Evolutionary conservation across 2,113 vertebrate genomes (phyloP), one percentile per base, ranked within the genome.

Genomic region (Sprattus sprattus): DNA sequence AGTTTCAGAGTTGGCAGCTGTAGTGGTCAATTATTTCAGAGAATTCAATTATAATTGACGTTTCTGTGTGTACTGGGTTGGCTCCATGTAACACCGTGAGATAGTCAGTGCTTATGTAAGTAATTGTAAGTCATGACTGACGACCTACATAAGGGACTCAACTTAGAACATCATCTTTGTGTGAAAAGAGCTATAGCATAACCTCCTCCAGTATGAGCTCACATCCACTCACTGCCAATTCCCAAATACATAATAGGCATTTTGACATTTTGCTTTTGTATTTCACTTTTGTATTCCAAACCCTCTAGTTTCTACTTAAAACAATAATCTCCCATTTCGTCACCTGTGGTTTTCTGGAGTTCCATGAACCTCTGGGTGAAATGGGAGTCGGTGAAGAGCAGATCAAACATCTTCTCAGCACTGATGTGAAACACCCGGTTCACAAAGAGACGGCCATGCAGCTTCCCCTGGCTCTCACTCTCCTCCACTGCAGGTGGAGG

Each of bases 371-470:
- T 96, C 91, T 94, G 96, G 87, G 95, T 93, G 93, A 99, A 99
- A 87, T 85, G 88, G 16, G 98, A 99, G 88, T 97, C 96, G 0
- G 95, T 97, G 93, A 99, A 99, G 84, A 99, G 97, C 88, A 99
- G 90, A 88, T 97, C 97, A 89, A 99, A 99, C 97, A 99, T 97
- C 90, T 95, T 97, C 86, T 93, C 95, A n/a, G 97, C 97, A 82
- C 96, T 97, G 89, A 99, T 94, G 91, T 93, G 95, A 89, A 98
- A 99, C 88, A 98, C 95, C 78, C 94, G 95, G 93, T 99, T 97
- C 86, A 99, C 93, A 89, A 93, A 96, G 85, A 98, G 94, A 87
- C 96, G 96, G 88, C 98, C 98, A 54, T 94, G 95, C 32, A 94
- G 93, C 87, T 97, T 94, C 25, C 95, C 89, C 64, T 92, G 91